Evolutionary conservation across 2,797 vertebrate species (phyloP), one percentile per base, ranked within the genome.

Genomic region (Mareca penelope): DNA sequence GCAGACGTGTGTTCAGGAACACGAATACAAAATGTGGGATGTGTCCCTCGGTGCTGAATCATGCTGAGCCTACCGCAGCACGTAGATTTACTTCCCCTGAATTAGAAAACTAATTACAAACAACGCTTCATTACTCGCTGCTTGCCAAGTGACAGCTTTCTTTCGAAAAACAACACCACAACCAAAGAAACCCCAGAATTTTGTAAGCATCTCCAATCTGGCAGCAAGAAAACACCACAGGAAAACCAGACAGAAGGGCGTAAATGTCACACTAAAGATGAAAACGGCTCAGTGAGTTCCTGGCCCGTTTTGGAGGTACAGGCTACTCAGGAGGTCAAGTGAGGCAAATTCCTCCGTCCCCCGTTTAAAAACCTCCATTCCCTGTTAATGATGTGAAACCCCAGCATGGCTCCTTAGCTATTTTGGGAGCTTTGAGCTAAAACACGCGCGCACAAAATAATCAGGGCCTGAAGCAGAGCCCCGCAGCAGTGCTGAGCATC

Each of bases 61-160:
- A 84, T 80, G 70, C 42, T 73, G 88, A 84, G 55, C 48, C 56
- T 81, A 63, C n/a, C 83, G 53, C 55, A 80, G 28, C 59, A 70
- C 53, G 13, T n/a, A n/a, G 10, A 85, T 79, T 90, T 71, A 50
- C 65, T 87, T 82, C 55, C 72, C 65, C 23, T 87, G 56, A 68
- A 87, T 76, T 85, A 94, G 57, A 72, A 93, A 92, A 88, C 24
- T 80, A 59, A 89, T 89, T 64, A 77, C n/a, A 89, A 93, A 70
- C 88, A 79, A 69, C 50, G 8, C 17, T 81, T 67, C 28, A 11
- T 67, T 81, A 67, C 50, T 79, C 23, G n/a, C 18, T 10, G 18
- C 67, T 83, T 95, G 44, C 39, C 33, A 4, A 18, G 24, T 31
- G 40, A 48, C n/a, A 16, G 46, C 14, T 50, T 53, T 57, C 35